phyloP scores from a whole-genome alignment of 2,888 invertebrate genomes.

The Drosophila ezoana region DNA sequence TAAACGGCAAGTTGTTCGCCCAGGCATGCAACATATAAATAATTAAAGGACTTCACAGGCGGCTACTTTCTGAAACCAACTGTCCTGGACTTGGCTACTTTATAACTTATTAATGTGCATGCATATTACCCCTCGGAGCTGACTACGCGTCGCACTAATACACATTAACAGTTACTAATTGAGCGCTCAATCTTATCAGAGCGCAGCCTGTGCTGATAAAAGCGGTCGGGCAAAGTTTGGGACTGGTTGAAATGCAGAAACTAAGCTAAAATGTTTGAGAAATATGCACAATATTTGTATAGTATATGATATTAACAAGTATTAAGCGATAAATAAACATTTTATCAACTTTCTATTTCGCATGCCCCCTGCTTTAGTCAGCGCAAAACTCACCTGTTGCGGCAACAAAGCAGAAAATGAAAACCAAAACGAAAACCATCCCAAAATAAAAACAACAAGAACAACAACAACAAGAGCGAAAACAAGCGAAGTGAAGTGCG shows the following conservation, averaged over 20 bases:
- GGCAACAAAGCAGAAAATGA: slow-evolving; percentile 4
- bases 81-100: neutral
- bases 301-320: slow-evolving; percentile 17
- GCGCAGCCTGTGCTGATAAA: slow-evolving; percentile 31
- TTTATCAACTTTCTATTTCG: slow-evolving; percentile 68
- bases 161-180: slow-evolving; percentile 16
- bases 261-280: slow-evolving; percentile 1
- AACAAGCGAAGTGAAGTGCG: slow-evolving; percentile 42
- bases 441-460: slow-evolving; percentile 6
- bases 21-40: neutral
- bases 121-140: neutral
- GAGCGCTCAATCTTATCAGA: slow-evolving; percentile 49
- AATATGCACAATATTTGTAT: slow-evolving; percentile 9
- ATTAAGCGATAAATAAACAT: slow-evolving; percentile 13
- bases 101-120: slow-evolving; percentile 28
- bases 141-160: too few species aligned
- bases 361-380: slow-evolving; percentile 12
- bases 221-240: slow-evolving; percentile 17
- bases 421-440: slow-evolving; percentile 17
- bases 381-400: slow-evolving; percentile 60
- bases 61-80: neutral
- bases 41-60: neutral
- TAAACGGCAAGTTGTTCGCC: neutral
- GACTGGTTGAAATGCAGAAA: slow-evolving; percentile 8
- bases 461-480: slow-evolving; percentile 14